Evolutionary conservation across 2,797 vertebrate species (phyloP).

Genomic region (Tragopan temminckii): DNA sequence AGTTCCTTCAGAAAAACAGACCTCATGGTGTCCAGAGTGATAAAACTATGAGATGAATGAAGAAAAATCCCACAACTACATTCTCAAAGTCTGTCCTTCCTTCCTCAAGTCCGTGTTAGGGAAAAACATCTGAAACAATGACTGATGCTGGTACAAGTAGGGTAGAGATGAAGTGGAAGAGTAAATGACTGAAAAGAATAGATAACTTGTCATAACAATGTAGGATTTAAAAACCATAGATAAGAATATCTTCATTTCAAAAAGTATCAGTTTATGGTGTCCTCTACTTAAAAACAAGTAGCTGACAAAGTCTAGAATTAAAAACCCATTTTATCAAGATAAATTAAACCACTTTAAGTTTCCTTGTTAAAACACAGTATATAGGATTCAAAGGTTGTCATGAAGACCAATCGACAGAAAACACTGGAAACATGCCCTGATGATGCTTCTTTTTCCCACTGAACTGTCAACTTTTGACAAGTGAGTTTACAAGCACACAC

Average conservation of each 20-base stretch:
- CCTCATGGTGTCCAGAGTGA: not conserved
- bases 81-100: not conserved
- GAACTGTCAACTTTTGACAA: not conserved
- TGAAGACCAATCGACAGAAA: not conserved
- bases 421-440: not conserved
- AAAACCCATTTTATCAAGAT: not conserved
- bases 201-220: not conserved
- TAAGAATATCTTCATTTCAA: not conserved
- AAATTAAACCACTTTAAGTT: not conserved
- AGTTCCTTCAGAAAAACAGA: conserved; percentile 18
- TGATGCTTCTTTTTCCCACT: not conserved
- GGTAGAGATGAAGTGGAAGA: not conserved
- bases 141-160: not conserved
- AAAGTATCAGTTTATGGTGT: not conserved
- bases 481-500: not conserved
- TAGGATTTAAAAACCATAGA: conserved; percentile 69
- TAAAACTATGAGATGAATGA: not conserved
- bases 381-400: not conserved
- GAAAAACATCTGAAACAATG: conserved; percentile 9
- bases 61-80: not conserved
- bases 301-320: not conserved
- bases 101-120: not conserved
- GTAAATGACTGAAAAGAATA: conserved; percentile 5
- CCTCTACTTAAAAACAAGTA: not conserved
- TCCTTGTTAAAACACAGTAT: not conserved